Percentiles rank a stretch among this genome's conserved stretches.
These are phyloP conservation scores for Tamandua tetradactyla DNA, from an alignment of 2,797 vertebrate species.

Conservation along the genomic window DNA sequence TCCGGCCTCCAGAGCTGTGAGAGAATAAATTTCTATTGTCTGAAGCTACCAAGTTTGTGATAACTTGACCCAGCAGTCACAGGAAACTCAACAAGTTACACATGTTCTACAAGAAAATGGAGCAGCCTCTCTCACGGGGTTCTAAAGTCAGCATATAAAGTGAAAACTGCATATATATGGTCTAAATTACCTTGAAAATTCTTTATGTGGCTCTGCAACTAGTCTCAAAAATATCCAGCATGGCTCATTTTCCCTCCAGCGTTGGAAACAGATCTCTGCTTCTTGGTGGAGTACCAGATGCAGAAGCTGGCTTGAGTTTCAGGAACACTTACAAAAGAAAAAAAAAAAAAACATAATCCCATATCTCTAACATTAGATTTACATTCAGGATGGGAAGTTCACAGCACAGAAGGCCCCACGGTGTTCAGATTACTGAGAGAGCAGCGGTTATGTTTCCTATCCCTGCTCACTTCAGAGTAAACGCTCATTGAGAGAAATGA, in stretches of 20 bases:
- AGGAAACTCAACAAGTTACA: not conserved
- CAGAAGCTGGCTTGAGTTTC: constrained; percentile 32
- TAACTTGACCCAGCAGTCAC: not conserved
- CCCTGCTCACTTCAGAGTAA: not conserved
- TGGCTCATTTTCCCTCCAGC: not conserved
- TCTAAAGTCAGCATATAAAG: not conserved
- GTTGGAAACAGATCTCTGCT: constrained; percentile 1
- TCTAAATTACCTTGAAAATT: constrained; percentile 29
- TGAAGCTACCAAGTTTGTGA: not conserved
- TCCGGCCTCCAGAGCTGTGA: not conserved
- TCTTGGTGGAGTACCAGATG: constrained; percentile 13
- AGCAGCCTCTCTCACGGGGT: not conserved
- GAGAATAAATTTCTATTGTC: not conserved
- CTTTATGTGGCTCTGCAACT: not conserved
- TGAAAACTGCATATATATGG: not conserved
- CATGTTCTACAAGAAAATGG: not conserved
- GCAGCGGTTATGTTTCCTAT: not conserved
- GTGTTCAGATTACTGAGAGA: not conserved
- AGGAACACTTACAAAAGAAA: not conserved
- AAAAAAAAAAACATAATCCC: not conserved
- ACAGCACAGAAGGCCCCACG: not conserved
- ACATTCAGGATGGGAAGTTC: not conserved
- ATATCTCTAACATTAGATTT: constrained; percentile 7
- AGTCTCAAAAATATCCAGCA: not conserved
- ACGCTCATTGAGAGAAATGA: not conserved